phyloP scores from a whole-genome alignment of 2,797 vertebrate species.

The Artibeus lituratus region DNA sequence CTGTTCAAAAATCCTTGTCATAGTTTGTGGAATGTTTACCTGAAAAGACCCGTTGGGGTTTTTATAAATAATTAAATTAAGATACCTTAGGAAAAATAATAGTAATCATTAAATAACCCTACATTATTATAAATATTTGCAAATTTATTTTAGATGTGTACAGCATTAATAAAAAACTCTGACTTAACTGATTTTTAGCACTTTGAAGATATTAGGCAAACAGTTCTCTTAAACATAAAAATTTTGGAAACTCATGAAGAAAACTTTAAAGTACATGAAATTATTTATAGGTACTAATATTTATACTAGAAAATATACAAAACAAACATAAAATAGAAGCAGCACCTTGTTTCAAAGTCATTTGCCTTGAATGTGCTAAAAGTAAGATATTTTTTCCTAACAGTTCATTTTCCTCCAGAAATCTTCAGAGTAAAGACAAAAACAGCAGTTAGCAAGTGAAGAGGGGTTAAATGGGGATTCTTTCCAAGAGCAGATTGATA shows the following conservation, averaged over 20 bases:
- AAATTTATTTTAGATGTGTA: background rate
- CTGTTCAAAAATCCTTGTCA: background rate
- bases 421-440: background rate
- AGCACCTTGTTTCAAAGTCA: background rate
- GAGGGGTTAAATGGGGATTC: background rate
- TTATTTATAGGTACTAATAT: background rate
- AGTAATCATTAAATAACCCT: background rate
- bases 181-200: background rate
- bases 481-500: slow-evolving; percentile 1
- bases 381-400: background rate
- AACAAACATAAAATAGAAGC: background rate
- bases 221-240: background rate
- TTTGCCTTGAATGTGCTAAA: background rate
- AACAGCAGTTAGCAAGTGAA: background rate
- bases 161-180: background rate
- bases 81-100: background rate
- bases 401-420: slow-evolving; percentile 27
- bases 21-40: background rate
- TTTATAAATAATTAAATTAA: background rate
- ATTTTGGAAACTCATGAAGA: background rate
- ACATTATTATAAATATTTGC: background rate
- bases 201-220: background rate
- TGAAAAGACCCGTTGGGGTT: background rate
- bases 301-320: background rate
- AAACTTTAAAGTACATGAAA: background rate